These are phyloP conservation scores for Monoplex corrugatus DNA, from an alignment of 2,888 invertebrate genomes.

Conservation along the genomic window DNA sequence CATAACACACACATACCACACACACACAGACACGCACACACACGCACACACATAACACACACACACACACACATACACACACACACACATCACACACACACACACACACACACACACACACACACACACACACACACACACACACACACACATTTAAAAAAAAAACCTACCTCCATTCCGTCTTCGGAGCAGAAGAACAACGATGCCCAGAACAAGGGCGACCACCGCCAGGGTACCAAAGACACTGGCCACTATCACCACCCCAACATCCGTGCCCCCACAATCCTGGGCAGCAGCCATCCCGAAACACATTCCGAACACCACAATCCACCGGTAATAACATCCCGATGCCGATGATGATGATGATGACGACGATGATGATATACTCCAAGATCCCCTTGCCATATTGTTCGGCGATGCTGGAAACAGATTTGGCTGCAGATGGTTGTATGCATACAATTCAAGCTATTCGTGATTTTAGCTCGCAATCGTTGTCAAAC, in stretches of 20 bases:
- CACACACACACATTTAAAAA: background rate
- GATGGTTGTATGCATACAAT: too few species aligned
- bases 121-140: background rate
- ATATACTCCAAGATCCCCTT: background rate
- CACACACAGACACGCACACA: too few species aligned
- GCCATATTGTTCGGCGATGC: too few species aligned
- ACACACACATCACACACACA: background rate
- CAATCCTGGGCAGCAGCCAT: conserved; percentile 19
- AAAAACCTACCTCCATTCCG: conserved; percentile 36
- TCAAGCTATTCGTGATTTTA: too few species aligned
- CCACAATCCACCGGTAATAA: background rate
- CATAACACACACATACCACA: too few species aligned
- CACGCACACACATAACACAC: too few species aligned
- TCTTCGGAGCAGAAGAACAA: conserved; percentile 46
- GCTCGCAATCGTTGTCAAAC: too few species aligned
- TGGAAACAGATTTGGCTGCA: too few species aligned
- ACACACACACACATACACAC: background rate
- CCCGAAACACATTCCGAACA: background rate
- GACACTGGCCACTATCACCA: conserved; percentile 70
- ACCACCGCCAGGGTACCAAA: conserved; percentile 68
- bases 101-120: background rate
- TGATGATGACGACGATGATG: background rate
- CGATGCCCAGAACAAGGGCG: conserved; percentile 59
- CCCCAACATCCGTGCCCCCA: conserved; percentile 61
- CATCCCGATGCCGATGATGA: background rate